Conservation (phyloP, 2,888 invertebrate genomes). For the Actias luna region DNA sequence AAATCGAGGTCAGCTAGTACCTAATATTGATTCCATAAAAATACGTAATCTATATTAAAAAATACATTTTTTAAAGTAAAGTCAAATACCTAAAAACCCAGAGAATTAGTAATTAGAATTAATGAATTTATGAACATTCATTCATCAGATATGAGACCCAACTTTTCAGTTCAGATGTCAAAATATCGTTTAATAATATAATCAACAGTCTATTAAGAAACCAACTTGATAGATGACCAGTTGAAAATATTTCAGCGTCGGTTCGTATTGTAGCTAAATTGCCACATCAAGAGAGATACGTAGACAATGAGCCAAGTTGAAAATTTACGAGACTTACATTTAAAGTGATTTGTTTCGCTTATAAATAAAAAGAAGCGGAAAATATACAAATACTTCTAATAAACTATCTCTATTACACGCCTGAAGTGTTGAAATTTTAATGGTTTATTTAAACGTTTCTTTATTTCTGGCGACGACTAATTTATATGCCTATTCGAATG, state of each 20-base stretch:
- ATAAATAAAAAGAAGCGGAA: slow-evolving; percentile 26
- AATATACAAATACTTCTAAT: slow-evolving; percentile 36
- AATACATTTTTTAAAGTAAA: no score
- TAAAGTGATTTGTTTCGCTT: slow-evolving; percentile 39
- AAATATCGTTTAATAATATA: slow-evolving; percentile 3
- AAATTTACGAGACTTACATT: slow-evolving; percentile 55
- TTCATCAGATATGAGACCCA: neutral
- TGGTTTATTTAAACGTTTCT: neutral
- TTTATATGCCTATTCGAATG: neutral
- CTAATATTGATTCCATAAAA: no score
- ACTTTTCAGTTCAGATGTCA: slow-evolving; percentile 3
- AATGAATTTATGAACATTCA: neutral
- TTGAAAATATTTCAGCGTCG: slow-evolving; percentile 59
- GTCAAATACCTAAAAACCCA: no score
- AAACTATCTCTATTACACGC: slow-evolving; percentile 38
- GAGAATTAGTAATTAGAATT: no score
- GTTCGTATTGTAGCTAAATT: slow-evolving; percentile 55
- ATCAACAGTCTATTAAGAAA: slow-evolving; percentile 57
- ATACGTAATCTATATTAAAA: no score
- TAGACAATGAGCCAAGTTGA: slow-evolving; percentile 55
- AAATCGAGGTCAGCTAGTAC: no score
- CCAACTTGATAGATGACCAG: slow-evolving; percentile 67
- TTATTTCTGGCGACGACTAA: neutral
- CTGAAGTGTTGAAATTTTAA: neutral
- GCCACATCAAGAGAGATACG: slow-evolving; percentile 59